Conservation (phyloP, 2,888 invertebrate genomes). For the Folsomia manolachei region DNA sequence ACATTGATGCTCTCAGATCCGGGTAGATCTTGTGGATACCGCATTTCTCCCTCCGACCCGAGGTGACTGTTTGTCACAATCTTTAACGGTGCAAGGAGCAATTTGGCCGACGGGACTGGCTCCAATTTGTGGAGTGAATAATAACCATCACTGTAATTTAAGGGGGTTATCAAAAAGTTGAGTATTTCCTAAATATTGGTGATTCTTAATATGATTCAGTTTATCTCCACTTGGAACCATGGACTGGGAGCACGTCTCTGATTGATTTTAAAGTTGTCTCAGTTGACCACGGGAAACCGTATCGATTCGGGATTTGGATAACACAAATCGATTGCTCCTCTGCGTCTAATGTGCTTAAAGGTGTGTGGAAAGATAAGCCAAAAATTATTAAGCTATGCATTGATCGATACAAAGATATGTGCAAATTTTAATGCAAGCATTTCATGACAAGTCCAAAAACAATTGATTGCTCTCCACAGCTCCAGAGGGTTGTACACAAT, state of each 20-base stretch:
- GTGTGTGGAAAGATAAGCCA: conserved; percentile 21
- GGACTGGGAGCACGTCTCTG: conserved; percentile 39
- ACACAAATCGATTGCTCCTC: conserved; percentile 50
- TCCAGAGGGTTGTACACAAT: conserved; percentile 52
- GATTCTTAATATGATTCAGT: conserved; percentile 33
- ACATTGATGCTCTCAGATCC: conserved; percentile 26
- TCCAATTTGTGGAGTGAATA: conserved; percentile 50
- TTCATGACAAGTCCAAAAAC: no score
- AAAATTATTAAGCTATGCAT: not conserved
- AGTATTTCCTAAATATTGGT: not conserved
- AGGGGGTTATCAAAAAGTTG: not conserved
- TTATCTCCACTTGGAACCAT: conserved; percentile 50
- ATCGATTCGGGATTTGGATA: conserved; percentile 50
- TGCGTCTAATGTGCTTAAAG: conserved; percentile 46
- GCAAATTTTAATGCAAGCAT: no score
- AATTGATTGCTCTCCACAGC: no score
- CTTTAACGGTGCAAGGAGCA: conserved; percentile 48
- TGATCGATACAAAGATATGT: not conserved
- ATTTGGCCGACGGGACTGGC: conserved; percentile 50
- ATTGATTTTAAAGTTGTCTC: conserved; percentile 50
- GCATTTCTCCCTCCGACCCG: conserved; percentile 47
- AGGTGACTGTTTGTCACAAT: conserved; percentile 50
- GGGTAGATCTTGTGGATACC: conserved; percentile 51
- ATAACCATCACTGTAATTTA: conserved; percentile 47
- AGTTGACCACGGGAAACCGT: conserved; percentile 43